Evolutionary conservation across 2,113 vertebrate genomes (phyloP), one percentile per base, ranked within the genome.

Genomic region (Hippocampus barbouri): DNA sequence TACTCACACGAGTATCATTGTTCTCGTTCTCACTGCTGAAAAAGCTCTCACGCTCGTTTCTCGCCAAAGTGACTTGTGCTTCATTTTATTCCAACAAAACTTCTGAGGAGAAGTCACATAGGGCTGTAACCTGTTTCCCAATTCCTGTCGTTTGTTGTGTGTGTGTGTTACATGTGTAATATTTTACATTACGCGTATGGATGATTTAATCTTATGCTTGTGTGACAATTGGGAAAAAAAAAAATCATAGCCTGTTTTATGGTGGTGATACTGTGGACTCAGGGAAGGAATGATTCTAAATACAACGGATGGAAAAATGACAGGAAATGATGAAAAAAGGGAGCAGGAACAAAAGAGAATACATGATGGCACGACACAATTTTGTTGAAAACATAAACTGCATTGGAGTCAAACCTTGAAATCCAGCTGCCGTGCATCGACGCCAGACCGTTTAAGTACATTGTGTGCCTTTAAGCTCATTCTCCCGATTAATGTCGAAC

Each of bases 401-500:
- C 68, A 59, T 60, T n/a, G 18, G 45, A 76, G 70, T 16, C 54
- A 20, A 78, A 85, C 21, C 2, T 27, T 75, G 16, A 71, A 72
- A 81, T 79, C 69, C 77, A 64, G 54, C 66, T 82, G 73, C 56
- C 56, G 72, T 8, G 72, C 45, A 72, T 45, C 15, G 41, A 71
- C 68, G 45, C 38, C 21, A 11, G 76, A 72, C 74, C 1, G 60
- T 69, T 57, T 79, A 77, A 75, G 53, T 64, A 79, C 70, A 62
- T 79, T 61, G 41, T 78, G 73, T 76, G 56, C 10, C 76, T 81
- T 79, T 74, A 70, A 76, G 75, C 78, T 79, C 49, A 49, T 59
- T 68, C 66, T 78, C 45, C 62, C 83, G 71, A 80, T 87, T 77
- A 85, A 76, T 77, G 75, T 57, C 0, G 9, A 81, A 82, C 72